Evolutionary conservation across 2,888 invertebrate genomes (phyloP).

Genomic region (Netelia virgata): DNA sequence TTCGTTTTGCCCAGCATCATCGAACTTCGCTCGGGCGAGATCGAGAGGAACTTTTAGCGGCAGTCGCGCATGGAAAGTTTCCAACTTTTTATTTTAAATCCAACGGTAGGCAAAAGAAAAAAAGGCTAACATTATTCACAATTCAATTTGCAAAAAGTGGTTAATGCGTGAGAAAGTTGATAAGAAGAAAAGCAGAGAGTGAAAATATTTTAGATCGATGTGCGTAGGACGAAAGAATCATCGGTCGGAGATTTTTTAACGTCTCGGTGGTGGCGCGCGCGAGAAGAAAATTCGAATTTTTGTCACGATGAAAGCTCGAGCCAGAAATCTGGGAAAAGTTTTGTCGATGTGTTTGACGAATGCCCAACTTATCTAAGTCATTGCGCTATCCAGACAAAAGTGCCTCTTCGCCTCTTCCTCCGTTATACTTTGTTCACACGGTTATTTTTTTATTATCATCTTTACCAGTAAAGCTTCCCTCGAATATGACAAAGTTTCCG

Average conservation of each 20-base stretch:
- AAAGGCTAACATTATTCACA: conserved; percentile 64
- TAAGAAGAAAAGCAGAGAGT: conserved; percentile 53
- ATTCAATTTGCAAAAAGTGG: conserved; percentile 75
- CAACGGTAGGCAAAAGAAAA: conserved; percentile 59
- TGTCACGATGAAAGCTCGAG: background rate
- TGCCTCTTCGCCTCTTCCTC: background rate
- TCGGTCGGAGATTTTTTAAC: background rate
- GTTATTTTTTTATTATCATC: conserved; percentile 41
- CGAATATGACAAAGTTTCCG: conserved; percentile 56
- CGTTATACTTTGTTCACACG: conserved; percentile 30
- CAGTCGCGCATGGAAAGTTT: conserved; percentile 26
- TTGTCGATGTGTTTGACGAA: conserved; percentile 61
- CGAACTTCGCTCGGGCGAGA: conserved; percentile 59
- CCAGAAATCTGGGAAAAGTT: conserved; percentile 53
- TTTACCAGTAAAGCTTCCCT: conserved; percentile 6
- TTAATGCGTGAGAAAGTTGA: conserved; percentile 63
- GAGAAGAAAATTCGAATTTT: conserved; percentile 36
- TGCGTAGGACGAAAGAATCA: background rate
- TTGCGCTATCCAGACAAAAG: conserved; percentile 14
- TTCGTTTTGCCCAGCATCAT: conserved; percentile 61
- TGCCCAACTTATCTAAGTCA: conserved; percentile 54
- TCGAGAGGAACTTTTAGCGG: conserved; percentile 66
- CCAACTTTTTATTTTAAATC: conserved; percentile 28
- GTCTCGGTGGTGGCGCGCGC: background rate
- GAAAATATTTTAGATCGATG: background rate